Evolutionary conservation across 2,113 vertebrate species (phyloP), one percentile per base, ranked within the genome.

Genomic region (Callospermophilus lateralis): DNA sequence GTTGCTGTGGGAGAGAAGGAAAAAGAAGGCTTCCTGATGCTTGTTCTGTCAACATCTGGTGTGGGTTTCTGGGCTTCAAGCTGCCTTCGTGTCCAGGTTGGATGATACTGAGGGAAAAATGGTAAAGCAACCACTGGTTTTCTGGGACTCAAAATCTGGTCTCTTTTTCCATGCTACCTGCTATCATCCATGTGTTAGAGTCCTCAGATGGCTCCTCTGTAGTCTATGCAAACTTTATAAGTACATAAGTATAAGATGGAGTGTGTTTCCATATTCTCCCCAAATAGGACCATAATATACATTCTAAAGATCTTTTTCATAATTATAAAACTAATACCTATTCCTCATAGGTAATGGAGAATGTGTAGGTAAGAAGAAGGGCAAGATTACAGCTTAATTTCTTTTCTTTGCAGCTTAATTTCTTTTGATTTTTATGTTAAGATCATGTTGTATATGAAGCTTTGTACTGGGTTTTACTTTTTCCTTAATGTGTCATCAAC

Each of bases 361-460:
- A 20, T 42, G 84, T 2, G 3, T 4, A 76, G 34, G 42, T 67
- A 80, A 67, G 15, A 45, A 58, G 70, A 58, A 85, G 63, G 39
- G 24, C 39, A 88, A 87, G 58, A 77, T 55, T 42, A 78, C 13
- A 8, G 4, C 9, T 30, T 78, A 53, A 61, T 12, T 61, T 89
- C n/a, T 74, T 68, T 72, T 88, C 42, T 45, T 45, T 42, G 81
- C 10, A 8, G 4, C 9, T 30, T 78, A 53, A 61, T 12, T 61
- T 89, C 32, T 74, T 68, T 72, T 88, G 77, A 83, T 89, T 67
- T 93, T 63, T 39, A 28, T 91, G 68, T 48, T 77, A 45, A 84
- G 24, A 80, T 89, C 15, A 4, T 34, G 16, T 3, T 39, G 30
- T 77, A 1, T 6, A 8, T 32, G 37, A 2, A 68, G 61, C 16